Evolutionary conservation across 2,797 vertebrate species (phyloP).

Genomic region (Myotis pilosus): DNA sequence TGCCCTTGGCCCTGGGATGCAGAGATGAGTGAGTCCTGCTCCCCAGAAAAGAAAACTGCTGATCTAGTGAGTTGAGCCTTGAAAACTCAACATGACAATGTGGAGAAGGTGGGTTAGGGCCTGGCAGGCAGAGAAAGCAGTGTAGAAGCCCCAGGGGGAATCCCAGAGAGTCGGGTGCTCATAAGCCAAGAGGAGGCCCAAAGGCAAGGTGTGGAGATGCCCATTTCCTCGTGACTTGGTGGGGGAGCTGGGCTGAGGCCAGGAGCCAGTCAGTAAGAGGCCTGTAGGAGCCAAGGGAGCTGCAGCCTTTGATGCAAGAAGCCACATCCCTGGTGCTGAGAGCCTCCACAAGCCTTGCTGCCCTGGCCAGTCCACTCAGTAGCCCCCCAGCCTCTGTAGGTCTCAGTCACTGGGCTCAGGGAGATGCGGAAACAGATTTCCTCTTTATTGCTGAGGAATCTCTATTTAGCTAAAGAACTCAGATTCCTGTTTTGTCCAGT

Average conservation of each 20-base stretch:
- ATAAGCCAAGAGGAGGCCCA: not conserved
- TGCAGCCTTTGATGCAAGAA: not conserved
- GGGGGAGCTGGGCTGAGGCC: not conserved
- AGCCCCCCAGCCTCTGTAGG: not conserved
- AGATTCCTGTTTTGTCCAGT: not conserved
- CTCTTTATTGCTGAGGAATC: not conserved
- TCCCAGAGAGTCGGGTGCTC: not conserved
- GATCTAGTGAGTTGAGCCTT: not conserved
- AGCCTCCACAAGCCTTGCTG: not conserved
- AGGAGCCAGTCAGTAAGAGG: not conserved
- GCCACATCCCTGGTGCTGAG: not conserved
- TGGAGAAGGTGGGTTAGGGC: not conserved
- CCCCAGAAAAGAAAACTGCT: not conserved
- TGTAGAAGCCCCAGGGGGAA: accelerated
- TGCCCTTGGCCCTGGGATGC: not conserved
- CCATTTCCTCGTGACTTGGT: not conserved
- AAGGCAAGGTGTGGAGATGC: not conserved
- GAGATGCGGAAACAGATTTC: not conserved
- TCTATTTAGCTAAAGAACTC: not conserved
- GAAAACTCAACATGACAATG: not conserved
- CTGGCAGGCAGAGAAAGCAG: not conserved
- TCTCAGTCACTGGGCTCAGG: too few species aligned
- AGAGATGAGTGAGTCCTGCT: not conserved
- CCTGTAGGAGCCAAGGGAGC: not conserved
- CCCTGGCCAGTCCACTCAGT: not conserved